A percentile compares a stretch with the other conserved stretches of the same genome.
These are phyloP conservation scores for Lordiphosa fenestrarum DNA, from an alignment of 2,888 invertebrate genomes.

Conservation along the genomic window DNA sequence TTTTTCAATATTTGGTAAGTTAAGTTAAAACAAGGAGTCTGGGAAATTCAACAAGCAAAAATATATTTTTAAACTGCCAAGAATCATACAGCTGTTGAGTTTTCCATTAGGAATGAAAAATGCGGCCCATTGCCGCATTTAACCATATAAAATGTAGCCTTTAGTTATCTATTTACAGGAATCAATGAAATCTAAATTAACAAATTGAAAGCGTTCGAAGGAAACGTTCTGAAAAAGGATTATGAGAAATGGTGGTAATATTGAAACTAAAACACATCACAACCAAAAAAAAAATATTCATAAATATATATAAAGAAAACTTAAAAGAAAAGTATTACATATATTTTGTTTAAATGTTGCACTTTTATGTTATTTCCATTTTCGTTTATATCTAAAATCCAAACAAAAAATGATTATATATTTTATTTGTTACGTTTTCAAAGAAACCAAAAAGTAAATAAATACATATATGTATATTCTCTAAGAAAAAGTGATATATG, in stretches of 20 bases:
- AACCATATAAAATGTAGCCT: constrained; percentile 52
- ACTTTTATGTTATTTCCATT: constrained; percentile 67
- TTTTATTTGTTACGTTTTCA: constrained; percentile 60
- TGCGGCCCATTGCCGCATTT: constrained; percentile 52
- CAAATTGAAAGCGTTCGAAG: constrained; percentile 46
- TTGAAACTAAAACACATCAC: constrained; percentile 32
- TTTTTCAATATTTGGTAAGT: constrained; percentile 58
- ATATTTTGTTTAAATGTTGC: constrained; percentile 58
- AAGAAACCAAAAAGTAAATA: constrained; percentile 16
- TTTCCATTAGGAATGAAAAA: constrained; percentile 30
- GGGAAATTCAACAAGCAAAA: constrained; percentile 16
- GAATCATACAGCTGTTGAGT: constrained; percentile 39
- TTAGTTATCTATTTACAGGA: constrained; percentile 70
- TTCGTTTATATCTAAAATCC: constrained; percentile 53
- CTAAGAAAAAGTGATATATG: constrained; percentile 34
- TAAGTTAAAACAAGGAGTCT: constrained; percentile 37
- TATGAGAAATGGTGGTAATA: constrained; percentile 56
- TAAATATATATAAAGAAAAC: constrained; percentile 31
- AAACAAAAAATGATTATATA: constrained; percentile 18
- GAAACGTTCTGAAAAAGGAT: constrained; percentile 50
- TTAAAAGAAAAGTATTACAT: constrained; percentile 34
- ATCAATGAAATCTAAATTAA: constrained; percentile 48
- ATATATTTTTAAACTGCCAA: background rate
- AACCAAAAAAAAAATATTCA: constrained; percentile 27
- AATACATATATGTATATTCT: constrained; percentile 15